Conservation (phyloP, 53 echinoderm and acorn worm species). For the Mesocentrotus franciscanus region DNA sequence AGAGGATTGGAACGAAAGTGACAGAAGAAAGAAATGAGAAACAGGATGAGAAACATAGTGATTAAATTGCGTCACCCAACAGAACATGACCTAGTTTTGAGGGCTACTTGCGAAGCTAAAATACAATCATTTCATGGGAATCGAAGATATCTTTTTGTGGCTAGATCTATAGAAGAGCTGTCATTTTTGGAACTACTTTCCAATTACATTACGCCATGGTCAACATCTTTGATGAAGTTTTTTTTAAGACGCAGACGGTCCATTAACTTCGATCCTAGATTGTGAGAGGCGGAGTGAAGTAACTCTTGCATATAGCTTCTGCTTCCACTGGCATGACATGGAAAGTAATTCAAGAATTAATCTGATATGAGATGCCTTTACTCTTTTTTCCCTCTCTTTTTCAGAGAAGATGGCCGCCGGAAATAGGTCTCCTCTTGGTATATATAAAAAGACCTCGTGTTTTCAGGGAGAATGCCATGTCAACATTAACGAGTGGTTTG, state of each 20-base stretch:
- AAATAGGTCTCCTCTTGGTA: conserved; percentile 34
- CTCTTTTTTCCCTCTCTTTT: not conserved
- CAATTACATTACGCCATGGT: not conserved
- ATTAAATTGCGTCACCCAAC: not conserved
- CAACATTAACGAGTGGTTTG: conserved; percentile 17
- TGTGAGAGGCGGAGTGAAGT: conserved; percentile 14
- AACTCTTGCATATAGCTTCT: not conserved
- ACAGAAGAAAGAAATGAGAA: not conserved
- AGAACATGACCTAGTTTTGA: not conserved
- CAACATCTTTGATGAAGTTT: conserved; percentile 1
- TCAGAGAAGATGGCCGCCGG: conserved; percentile 28
- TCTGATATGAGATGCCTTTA: conserved; percentile 48
- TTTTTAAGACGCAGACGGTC: not conserved
- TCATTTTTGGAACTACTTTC: conserved; percentile 6
- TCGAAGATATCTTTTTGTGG: not conserved
- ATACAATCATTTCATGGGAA: conserved; percentile 4
- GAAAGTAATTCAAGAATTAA: conserved; percentile 31
- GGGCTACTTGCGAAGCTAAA: not conserved
- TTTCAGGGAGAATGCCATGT: conserved; percentile 42
- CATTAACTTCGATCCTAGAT: conserved; percentile 4
- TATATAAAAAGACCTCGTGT: not conserved
- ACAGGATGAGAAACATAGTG: not conserved
- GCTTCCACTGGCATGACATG: not conserved
- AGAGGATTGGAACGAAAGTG: not conserved
- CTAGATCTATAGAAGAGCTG: not conserved